Conservation (phyloP, 2,797 vertebrate species). For the Characodon lateralis region DNA sequence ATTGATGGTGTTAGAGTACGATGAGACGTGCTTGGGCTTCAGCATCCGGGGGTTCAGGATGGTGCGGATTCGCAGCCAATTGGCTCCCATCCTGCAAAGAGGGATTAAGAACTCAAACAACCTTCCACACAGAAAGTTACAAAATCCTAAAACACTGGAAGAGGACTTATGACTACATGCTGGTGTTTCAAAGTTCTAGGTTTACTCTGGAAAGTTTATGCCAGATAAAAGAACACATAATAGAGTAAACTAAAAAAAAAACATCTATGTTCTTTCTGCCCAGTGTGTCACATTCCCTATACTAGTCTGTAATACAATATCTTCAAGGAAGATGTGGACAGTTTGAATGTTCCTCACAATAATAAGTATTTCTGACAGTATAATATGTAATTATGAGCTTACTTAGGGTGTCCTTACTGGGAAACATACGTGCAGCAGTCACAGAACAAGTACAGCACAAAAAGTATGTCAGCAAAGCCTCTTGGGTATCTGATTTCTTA, state of each 20-base stretch:
- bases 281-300: background rate
- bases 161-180: background rate
- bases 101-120: background rate
- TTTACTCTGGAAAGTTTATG: background rate
- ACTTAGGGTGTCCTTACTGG: background rate
- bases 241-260: too few relatives aligned
- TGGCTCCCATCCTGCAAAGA: slow-evolving; percentile 72
- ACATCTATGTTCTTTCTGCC: background rate
- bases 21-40: slow-evolving; percentile 82
- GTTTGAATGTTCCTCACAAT: background rate
- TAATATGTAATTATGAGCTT: background rate
- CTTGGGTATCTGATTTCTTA: background rate
- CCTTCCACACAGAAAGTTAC: background rate
- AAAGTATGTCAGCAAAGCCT: background rate
- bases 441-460: background rate
- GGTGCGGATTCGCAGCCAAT: slow-evolving; percentile 82
- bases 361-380: background rate
- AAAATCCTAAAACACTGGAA: background rate
- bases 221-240: too few relatives aligned
- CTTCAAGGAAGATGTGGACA: background rate
- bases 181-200: background rate
- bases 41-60: slow-evolving; percentile 84
- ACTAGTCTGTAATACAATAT: background rate
- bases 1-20: slow-evolving; percentile 76
- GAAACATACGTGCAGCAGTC: background rate